phyloP scores from a whole-genome alignment of 2,113 vertebrate genomes.

The Desmodus rotundus region DNA sequence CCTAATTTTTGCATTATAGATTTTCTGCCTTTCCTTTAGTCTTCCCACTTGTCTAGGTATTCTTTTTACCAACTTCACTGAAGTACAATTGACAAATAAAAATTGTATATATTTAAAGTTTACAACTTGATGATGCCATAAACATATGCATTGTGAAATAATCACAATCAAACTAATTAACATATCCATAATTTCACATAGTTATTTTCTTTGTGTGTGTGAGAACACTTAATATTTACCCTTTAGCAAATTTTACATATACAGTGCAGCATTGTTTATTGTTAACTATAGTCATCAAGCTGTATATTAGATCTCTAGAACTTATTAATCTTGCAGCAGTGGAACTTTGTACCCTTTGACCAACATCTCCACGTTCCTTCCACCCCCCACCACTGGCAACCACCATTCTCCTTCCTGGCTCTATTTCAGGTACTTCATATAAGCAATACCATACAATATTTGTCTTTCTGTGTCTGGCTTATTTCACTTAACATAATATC shows the following conservation, averaged over 20 bases:
- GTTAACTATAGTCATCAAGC: background rate
- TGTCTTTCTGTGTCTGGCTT: background rate
- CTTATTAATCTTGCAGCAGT: background rate
- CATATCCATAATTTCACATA: background rate
- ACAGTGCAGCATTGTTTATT: background rate
- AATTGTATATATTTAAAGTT: background rate
- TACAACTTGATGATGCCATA: background rate
- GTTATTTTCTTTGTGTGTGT: background rate
- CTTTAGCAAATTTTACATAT: background rate
- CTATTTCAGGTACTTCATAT: background rate
- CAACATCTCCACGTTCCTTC: background rate
- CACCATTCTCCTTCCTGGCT: background rate
- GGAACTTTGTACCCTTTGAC: background rate
- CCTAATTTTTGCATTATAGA: background rate
- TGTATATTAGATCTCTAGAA: background rate
- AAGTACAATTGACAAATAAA: background rate
- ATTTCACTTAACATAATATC: background rate
- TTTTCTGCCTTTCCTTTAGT: background rate
- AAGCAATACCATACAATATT: background rate
- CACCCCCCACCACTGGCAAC: background rate
- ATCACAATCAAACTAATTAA: background rate
- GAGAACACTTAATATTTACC: background rate
- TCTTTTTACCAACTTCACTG: background rate
- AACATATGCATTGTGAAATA: background rate
- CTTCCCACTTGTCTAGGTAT: background rate